Conservation (phyloP, 2,113 vertebrate species). For the Ciconia maguari region DNA sequence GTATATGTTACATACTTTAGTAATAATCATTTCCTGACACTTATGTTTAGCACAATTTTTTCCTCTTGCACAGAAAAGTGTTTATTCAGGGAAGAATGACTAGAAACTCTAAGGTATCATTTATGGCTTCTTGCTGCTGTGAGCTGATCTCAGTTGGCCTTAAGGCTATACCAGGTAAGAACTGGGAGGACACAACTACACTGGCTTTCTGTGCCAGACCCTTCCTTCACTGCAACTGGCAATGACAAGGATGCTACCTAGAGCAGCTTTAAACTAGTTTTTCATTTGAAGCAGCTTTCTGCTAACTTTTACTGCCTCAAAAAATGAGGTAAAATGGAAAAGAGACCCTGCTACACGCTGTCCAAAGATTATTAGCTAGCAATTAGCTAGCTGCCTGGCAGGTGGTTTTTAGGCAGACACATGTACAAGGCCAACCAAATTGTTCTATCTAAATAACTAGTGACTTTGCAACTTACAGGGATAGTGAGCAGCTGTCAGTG, state of each 20-base stretch:
- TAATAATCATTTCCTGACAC: neutral
- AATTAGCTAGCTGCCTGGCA: neutral
- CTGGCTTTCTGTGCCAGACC: neutral
- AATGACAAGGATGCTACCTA: neutral
- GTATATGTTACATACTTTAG: neutral
- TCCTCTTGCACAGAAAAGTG: neutral
- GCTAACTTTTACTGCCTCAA: neutral
- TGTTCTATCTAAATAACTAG: neutral
- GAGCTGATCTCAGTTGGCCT: neutral
- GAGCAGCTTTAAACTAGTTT: neutral
- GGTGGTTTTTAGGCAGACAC: neutral
- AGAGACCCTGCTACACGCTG: neutral
- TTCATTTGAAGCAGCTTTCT: neutral
- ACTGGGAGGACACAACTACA: neutral
- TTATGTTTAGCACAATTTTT: neutral
- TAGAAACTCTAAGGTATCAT: neutral
- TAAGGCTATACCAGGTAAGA: neutral
- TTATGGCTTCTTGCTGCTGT: neutral
- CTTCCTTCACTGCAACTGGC: neutral
- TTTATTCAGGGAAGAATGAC: neutral
- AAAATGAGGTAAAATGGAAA: neutral
- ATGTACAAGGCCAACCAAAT: neutral
- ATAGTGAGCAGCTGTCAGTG: neutral
- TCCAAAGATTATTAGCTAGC: neutral
- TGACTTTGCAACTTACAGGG: neutral